Base-by-base conservation (phyloP, 2,888 invertebrate genomes). In the Vandiemenella viatica region DNA sequence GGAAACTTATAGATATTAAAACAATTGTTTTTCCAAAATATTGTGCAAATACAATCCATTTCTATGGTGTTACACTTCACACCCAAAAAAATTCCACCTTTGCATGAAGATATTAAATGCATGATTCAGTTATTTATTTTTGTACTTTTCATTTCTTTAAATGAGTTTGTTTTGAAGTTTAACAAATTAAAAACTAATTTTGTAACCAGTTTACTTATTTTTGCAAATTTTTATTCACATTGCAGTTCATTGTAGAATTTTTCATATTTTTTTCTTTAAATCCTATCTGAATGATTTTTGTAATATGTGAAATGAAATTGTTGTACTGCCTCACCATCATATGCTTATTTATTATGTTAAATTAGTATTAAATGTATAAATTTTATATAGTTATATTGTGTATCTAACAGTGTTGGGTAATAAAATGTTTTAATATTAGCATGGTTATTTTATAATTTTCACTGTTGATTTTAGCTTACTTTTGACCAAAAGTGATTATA, bases 371-470 rank as follows among this genome's bases (percentile, higher is more conserved):
- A 32, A 13, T 32, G 32, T 32, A 32, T 32, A 32, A 40, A 40
- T 21, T 43, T 20, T 43, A 3, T 5, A 37, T 44, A 32, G 19
- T 32, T 48, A 5, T 44, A 37, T 51, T 13, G n/a, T 49, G n/a
- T 44, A 15, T 49, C 40, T 16, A 43, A 48, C n/a, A 18, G 15
- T 43, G 13, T 48, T n/a, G 17, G 22, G 45, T 26, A 21, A 37
- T 21, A 50, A 55, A 51, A 51, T 48, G 53, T 53, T 49, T 45
- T 42, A 16, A 48, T n/a, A n/a, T 48, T 13, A 37, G 32, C 32
- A 32, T 32, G 32, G 32, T 32, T 32, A 32, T 32, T 32, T 32
- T 32, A 32, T 10, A 32, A 13, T 32, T 32, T 10, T 13, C 10
- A 32, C 32, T 32, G 32, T 32, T 32, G 10, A 32, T 8, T 43